Evolutionary conservation across 2,797 vertebrate species (phyloP).

Genomic region (Cichlasoma orientale): DNA sequence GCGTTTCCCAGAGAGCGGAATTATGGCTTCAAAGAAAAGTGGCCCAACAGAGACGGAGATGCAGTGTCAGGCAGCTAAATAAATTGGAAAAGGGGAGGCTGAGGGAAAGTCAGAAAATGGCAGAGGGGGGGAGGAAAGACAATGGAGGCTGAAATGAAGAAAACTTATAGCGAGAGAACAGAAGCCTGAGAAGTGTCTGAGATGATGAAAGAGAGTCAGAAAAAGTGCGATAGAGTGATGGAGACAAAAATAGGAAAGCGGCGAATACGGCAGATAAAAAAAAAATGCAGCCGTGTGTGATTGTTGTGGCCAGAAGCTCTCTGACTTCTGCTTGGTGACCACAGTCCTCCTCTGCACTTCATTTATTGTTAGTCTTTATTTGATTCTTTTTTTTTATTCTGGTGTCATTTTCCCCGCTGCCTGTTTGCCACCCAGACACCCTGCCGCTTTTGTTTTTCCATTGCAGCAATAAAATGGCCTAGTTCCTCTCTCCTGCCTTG

Average conservation of each 20-base stretch:
- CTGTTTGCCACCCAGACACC: slow-evolving; percentile 55
- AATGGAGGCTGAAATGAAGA: slow-evolving; percentile 32
- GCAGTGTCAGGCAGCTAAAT: not conserved
- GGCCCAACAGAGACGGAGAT: slow-evolving; percentile 16
- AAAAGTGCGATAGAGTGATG: slow-evolving; percentile 26
- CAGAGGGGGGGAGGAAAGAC: slow-evolving; percentile 9
- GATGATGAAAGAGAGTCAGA: slow-evolving; percentile 40
- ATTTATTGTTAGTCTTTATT: slow-evolving; percentile 68
- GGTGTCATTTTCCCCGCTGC: slow-evolving; percentile 49
- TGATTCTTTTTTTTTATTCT: slow-evolving; percentile 53
- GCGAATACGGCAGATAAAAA: slow-evolving; percentile 21
- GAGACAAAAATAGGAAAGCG: slow-evolving; percentile 42
- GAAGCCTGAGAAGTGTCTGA: slow-evolving; percentile 16
- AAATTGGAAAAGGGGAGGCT: slow-evolving; percentile 5
- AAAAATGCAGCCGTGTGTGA: slow-evolving; percentile 9
- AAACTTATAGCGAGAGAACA: slow-evolving; percentile 17
- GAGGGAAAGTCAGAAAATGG: slow-evolving; percentile 2
- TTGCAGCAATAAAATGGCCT: slow-evolving; percentile 50
- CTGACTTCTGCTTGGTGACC: slow-evolving; percentile 57
- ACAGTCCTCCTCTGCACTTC: slow-evolving; percentile 59
- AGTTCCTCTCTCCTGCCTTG: slow-evolving; percentile 45
- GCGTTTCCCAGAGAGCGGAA: slow-evolving; percentile 8
- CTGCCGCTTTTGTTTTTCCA: slow-evolving; percentile 67
- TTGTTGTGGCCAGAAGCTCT: slow-evolving; percentile 42
- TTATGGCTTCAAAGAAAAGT: slow-evolving; percentile 23